These are phyloP conservation scores for Pterostichus madidus DNA, from an alignment of 2,888 invertebrate genomes.

Conservation along the genomic window DNA sequence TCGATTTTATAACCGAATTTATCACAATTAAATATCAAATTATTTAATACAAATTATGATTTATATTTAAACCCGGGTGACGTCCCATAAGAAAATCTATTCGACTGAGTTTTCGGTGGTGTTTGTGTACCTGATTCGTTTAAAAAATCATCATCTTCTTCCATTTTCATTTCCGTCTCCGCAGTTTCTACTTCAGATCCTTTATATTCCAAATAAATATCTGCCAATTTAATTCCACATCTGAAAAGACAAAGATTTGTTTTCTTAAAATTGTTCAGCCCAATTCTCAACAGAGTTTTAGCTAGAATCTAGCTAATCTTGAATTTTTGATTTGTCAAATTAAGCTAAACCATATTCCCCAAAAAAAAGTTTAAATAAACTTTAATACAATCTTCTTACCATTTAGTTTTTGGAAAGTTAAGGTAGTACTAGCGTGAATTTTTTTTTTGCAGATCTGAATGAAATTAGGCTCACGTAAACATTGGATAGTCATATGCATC, in stretches of 20 bases:
- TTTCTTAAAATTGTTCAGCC: background rate
- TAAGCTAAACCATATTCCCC: too few species aligned
- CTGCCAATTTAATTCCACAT: slow-evolving; percentile 76
- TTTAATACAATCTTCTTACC: too few species aligned
- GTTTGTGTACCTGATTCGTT: slow-evolving; percentile 69
- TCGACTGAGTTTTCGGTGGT: slow-evolving; percentile 66
- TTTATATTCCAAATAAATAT: slow-evolving; percentile 78
- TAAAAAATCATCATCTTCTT: slow-evolving; percentile 70
- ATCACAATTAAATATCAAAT: slow-evolving; percentile 25
- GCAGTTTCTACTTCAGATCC: slow-evolving; percentile 69
- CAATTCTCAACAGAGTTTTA: too few species aligned
- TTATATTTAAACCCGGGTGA: slow-evolving; percentile 77
- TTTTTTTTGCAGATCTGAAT: too few species aligned
- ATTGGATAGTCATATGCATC: too few species aligned
- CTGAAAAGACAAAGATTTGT: slow-evolving; percentile 69
- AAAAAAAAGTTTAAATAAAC: too few species aligned
- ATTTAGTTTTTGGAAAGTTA: too few species aligned
- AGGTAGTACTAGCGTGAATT: too few species aligned
- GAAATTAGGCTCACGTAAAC: too few species aligned
- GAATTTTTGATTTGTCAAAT: too few species aligned
- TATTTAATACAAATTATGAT: slow-evolving; percentile 64
- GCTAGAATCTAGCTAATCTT: too few species aligned
- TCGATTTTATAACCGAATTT: slow-evolving; percentile 1
- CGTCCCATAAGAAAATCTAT: slow-evolving; percentile 76
- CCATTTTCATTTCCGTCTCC: slow-evolving; percentile 64